These are phyloP conservation scores for Phrynocephalus versicolor DNA, from an alignment of 2,113 vertebrate genomes.

Conservation along the genomic window DNA sequence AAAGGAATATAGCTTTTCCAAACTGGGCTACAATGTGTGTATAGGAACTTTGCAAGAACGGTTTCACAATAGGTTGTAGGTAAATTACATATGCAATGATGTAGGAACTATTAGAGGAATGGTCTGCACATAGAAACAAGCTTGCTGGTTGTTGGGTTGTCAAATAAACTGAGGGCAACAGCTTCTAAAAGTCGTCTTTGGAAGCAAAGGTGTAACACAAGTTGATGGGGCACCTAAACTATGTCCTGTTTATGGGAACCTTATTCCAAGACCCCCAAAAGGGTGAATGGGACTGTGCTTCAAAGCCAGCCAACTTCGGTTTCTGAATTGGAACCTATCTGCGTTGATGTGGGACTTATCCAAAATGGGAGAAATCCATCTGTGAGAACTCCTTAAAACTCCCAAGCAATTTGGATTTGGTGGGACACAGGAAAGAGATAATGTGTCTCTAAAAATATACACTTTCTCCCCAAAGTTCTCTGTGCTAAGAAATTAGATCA, in stretches of 20 bases:
- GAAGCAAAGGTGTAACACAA: background rate
- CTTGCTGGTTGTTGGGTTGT: background rate
- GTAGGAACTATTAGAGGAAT: background rate
- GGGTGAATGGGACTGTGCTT: background rate
- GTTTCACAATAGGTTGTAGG: slow-evolving; percentile 53
- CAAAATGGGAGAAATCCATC: background rate
- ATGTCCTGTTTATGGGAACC: no score
- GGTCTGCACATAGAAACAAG: background rate
- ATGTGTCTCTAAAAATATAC: background rate
- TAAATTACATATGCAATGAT: slow-evolving; percentile 19
- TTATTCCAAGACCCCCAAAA: background rate
- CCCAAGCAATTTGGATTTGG: background rate
- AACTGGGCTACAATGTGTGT: slow-evolving; percentile 34
- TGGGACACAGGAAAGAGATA: no score
- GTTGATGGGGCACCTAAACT: background rate
- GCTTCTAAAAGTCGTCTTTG: background rate
- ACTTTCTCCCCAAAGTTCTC: background rate
- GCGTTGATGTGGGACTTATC: background rate
- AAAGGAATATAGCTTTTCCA: slow-evolving; percentile 69
- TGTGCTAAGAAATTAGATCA: background rate
- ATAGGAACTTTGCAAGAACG: slow-evolving; percentile 40
- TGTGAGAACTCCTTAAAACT: background rate
- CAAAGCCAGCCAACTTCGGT: background rate
- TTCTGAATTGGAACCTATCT: background rate
- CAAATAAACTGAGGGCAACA: background rate